phyloP scores from a whole-genome alignment of 2,797 vertebrate genomes.

The Lagothrix lagotricha region DNA sequence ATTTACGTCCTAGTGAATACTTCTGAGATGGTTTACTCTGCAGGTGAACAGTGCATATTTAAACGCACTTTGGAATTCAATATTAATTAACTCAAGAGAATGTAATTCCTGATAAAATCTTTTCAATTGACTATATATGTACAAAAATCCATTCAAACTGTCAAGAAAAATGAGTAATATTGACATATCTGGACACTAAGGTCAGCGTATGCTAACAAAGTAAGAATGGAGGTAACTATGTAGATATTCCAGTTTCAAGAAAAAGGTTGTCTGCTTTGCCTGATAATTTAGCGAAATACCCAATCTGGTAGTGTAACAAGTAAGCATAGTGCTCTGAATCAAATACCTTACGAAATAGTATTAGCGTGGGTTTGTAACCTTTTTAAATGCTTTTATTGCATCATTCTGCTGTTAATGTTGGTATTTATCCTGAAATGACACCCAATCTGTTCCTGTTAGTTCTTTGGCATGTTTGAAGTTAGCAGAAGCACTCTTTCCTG shows the following conservation, averaged over 20 bases:
- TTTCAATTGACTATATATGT: background rate
- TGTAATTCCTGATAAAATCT: constrained; percentile 34
- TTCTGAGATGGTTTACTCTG: constrained; percentile 22
- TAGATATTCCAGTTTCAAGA: background rate
- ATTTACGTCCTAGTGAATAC: constrained; percentile 69
- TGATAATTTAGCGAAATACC: constrained; percentile 14
- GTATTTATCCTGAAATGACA: constrained; percentile 65
- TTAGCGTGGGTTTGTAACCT: constrained; percentile 1
- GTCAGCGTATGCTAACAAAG: background rate
- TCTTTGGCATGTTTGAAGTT: constrained; percentile 81
- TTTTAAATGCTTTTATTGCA: constrained; percentile 65
- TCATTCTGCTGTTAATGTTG: constrained; percentile 65
- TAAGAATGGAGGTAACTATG: background rate
- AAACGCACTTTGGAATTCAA: constrained; percentile 50
- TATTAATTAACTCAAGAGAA: constrained; percentile 31
- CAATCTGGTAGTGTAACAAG: background rate
- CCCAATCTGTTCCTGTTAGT: background rate
- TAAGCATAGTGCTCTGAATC: constrained; percentile 62
- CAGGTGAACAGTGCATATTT: constrained; percentile 69
- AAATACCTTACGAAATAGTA: constrained; percentile 57
- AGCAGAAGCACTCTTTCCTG: constrained; percentile 86
- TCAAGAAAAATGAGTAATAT: constrained; percentile 48
- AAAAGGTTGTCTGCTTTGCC: constrained; percentile 1
- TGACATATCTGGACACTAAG: background rate
- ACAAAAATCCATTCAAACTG: constrained; percentile 7